These are phyloP conservation scores for Saxidomus purpurata DNA, from an alignment of 1,140 invertebrate genomes.

Conservation along the genomic window DNA sequence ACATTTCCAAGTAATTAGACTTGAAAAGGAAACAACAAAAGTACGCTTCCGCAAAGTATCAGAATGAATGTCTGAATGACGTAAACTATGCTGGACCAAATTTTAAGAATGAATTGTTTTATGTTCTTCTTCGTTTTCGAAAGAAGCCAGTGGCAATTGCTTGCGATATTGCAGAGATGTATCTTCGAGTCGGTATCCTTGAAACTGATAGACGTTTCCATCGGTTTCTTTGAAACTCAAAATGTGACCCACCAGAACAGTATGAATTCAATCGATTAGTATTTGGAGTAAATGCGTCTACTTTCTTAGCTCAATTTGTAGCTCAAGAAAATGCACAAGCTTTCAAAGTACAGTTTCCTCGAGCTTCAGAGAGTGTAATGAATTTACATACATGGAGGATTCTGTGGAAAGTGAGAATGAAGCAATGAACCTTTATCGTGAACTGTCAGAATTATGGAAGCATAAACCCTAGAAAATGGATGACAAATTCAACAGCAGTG, in stretches of 20 bases:
- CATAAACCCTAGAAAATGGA: constrained; percentile 8
- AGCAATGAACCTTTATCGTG: background rate
- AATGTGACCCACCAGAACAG: background rate
- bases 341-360: background rate
- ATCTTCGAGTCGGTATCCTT: constrained; percentile 48
- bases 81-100: constrained; percentile 67
- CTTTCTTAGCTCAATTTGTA: constrained; percentile 56
- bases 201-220: constrained; percentile 40
- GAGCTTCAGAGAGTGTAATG: background rate
- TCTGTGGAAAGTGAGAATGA: background rate
- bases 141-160: constrained; percentile 64
- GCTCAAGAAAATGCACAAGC: background rate
- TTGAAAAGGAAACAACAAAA: constrained; percentile 63
- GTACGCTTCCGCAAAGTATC: constrained; percentile 39
- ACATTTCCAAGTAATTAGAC: constrained; percentile 56
- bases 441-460: constrained; percentile 15
- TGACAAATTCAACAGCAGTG: constrained; percentile 7
- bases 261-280: constrained; percentile 60
- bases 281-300: constrained; percentile 55
- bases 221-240: constrained; percentile 57
- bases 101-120: constrained; percentile 81
- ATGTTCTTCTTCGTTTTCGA: constrained; percentile 74
- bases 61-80: constrained; percentile 57
- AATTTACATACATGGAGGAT: constrained; percentile 42
- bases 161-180: constrained; percentile 67